phyloP scores from a whole-genome alignment of 2,888 invertebrate genomes.

The Ormyrus labotus region DNA sequence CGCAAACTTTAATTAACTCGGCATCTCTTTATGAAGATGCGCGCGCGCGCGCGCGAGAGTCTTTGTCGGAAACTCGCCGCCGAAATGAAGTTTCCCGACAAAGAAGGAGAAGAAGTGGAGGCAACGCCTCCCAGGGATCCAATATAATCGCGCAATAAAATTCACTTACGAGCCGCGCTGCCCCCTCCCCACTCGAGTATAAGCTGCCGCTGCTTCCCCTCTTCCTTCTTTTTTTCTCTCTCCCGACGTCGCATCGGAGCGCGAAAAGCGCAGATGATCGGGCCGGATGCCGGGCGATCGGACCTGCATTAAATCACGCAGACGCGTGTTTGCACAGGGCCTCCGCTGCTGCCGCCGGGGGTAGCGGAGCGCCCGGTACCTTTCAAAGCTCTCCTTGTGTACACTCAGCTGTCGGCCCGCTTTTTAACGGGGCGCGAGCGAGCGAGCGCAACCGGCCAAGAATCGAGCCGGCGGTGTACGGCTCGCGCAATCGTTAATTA shows the following conservation, averaged over 20 bases:
- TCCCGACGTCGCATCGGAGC: background rate
- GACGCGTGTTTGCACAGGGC: slow-evolving; percentile 67
- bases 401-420: slow-evolving; percentile 74
- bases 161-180: slow-evolving; percentile 26
- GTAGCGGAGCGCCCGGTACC: slow-evolving; percentile 60
- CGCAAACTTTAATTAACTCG: slow-evolving; percentile 47
- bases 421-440: slow-evolving; percentile 63
- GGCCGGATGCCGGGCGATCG: slow-evolving; percentile 31
- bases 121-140: slow-evolving; percentile 46
- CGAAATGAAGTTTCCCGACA: slow-evolving; percentile 13
- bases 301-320: slow-evolving; percentile 65
- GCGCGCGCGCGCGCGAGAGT: slow-evolving; percentile 40
- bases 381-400: slow-evolving; percentile 68
- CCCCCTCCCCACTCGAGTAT: slow-evolving; percentile 8
- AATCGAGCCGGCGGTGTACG: too few species aligned
- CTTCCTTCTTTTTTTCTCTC: background rate
- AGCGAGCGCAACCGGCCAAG: too few species aligned
- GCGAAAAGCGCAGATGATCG: slow-evolving; percentile 52
- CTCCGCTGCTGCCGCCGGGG: slow-evolving; percentile 53
- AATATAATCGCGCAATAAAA: slow-evolving; percentile 56
- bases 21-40: slow-evolving; percentile 20
- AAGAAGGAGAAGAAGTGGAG: too few species aligned
- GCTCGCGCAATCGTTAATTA: slow-evolving; percentile 20
- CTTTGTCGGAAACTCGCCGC: background rate
- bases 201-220: slow-evolving; percentile 1